phyloP scores from a whole-genome alignment of 1,140 invertebrate genomes.

The Trichomalopsis sarcophagae region DNA sequence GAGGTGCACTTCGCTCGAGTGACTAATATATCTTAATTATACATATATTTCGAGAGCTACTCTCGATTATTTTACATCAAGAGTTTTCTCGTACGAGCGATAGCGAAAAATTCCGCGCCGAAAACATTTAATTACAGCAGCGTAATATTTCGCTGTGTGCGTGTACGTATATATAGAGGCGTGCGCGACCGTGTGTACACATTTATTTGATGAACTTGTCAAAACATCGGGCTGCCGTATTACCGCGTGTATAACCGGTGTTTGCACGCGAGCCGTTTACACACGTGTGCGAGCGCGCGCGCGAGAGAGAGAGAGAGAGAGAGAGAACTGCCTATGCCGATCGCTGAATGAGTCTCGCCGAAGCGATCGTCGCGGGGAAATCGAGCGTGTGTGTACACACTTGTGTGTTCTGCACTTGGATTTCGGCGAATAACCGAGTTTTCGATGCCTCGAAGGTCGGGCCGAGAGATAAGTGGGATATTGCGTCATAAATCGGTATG shows the following conservation, averaged over 20 bases:
- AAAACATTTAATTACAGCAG: no score
- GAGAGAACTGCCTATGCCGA: no score
- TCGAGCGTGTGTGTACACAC: background rate
- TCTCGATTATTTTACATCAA: background rate
- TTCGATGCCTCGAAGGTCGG: no score
- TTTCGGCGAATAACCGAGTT: no score
- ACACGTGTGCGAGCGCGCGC: constrained; percentile 3
- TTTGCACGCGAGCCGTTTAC: constrained; percentile 33
- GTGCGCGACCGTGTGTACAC: background rate
- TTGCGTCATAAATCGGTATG: no score
- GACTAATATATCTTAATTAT: constrained; percentile 20
- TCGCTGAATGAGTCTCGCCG: no score
- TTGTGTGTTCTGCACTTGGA: no score
- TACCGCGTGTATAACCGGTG: background rate
- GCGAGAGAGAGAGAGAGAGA: background rate
- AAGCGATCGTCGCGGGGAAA: background rate
- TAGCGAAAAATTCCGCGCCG: no score
- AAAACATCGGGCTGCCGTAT: constrained; percentile 36
- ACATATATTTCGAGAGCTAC: background rate
- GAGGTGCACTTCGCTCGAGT: background rate
- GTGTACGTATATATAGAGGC: background rate
- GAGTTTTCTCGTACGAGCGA: background rate
- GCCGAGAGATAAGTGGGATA: no score
- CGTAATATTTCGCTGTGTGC: no score
- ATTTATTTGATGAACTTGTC: constrained; percentile 45